These are phyloP conservation scores for Ophioninae sp. DNA, from an alignment of 2,888 invertebrate genomes.

Conservation along the genomic window DNA sequence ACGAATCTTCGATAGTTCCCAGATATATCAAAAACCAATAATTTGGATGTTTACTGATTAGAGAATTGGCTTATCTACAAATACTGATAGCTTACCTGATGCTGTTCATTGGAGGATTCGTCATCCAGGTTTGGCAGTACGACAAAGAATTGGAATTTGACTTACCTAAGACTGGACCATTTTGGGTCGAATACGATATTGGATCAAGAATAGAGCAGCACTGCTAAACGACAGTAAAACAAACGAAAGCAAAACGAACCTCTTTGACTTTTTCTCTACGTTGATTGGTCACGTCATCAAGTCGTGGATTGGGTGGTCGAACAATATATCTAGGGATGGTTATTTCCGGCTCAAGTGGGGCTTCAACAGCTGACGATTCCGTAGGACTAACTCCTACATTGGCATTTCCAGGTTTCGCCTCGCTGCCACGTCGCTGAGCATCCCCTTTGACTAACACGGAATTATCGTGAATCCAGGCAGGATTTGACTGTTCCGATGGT, in stretches of 20 bases:
- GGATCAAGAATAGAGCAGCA: neutral
- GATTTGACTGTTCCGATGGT: slow-evolving; percentile 74
- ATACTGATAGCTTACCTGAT: slow-evolving; percentile 29
- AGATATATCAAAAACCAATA: neutral
- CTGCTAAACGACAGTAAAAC: neutral
- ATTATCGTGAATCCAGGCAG: slow-evolving; percentile 77
- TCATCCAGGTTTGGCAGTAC: neutral
- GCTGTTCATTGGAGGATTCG: slow-evolving; percentile 6
- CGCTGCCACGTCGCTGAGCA: slow-evolving; percentile 55
- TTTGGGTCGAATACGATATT: neutral
- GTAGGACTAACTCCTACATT: slow-evolving; percentile 67
- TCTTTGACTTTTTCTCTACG: slow-evolving; percentile 80
- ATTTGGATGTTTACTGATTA: slow-evolving; percentile 1
- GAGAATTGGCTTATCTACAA: neutral
- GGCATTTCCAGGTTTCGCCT: slow-evolving; percentile 63
- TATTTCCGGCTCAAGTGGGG: slow-evolving; percentile 63
- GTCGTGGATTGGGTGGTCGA: slow-evolving; percentile 74
- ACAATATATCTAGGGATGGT: slow-evolving; percentile 66
- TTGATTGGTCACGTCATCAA: slow-evolving; percentile 77
- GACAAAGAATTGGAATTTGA: slow-evolving; percentile 11
- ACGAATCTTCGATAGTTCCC: neutral
- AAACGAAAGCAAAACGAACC: slow-evolving; percentile 67
- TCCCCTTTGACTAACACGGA: slow-evolving; percentile 71
- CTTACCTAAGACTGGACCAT: slow-evolving; percentile 16
- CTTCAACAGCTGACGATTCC: slow-evolving; percentile 68